Evolutionary conservation across 1,140 invertebrate species (phyloP).

Genomic region (Cepaea nemoralis): DNA sequence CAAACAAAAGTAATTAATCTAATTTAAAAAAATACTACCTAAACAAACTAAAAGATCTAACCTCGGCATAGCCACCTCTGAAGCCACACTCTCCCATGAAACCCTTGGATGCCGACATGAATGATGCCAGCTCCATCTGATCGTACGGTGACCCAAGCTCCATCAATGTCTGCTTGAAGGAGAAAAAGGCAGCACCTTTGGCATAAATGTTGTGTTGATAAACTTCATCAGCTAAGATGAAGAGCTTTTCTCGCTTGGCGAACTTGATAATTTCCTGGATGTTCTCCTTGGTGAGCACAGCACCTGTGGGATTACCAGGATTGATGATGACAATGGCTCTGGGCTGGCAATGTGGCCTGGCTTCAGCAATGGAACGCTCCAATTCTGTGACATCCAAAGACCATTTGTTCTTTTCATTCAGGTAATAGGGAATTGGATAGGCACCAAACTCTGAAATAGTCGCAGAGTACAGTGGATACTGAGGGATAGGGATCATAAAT

Average conservation of each 20-base stretch:
- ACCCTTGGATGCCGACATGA: slow-evolving; percentile 97
- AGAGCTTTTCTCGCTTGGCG: slow-evolving; percentile 86
- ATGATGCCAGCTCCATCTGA: slow-evolving; percentile 90
- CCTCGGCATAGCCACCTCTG: slow-evolving; percentile 92
- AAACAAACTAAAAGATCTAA: neutral
- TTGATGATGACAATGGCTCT: slow-evolving; percentile 96
- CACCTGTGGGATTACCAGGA: slow-evolving; percentile 95
- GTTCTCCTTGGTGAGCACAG: slow-evolving; percentile 89
- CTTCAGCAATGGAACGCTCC: slow-evolving; percentile 82
- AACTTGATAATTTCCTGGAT: slow-evolving; percentile 94
- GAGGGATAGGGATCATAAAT: slow-evolving; percentile 97
- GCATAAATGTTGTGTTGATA: slow-evolving; percentile 96
- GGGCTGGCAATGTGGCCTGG: slow-evolving; percentile 80
- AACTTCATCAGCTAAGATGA: slow-evolving; percentile 94
- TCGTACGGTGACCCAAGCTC: slow-evolving; percentile 91
- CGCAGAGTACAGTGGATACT: slow-evolving; percentile 98
- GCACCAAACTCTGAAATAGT: slow-evolving; percentile 78
- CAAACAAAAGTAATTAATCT: no score
- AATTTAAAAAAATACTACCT: no score
- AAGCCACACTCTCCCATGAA: slow-evolving; percentile 87
- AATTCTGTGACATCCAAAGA: slow-evolving; percentile 85
- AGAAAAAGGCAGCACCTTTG: slow-evolving; percentile 87
- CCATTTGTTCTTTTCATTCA: slow-evolving; percentile 93
- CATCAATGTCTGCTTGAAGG: slow-evolving; percentile 90
- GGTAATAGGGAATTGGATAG: slow-evolving; percentile 84